Percentiles rank a stretch among this genome's conserved stretches.
Conservation (phyloP, 2,797 vertebrate species). For the Limosa lapponica region DNA sequence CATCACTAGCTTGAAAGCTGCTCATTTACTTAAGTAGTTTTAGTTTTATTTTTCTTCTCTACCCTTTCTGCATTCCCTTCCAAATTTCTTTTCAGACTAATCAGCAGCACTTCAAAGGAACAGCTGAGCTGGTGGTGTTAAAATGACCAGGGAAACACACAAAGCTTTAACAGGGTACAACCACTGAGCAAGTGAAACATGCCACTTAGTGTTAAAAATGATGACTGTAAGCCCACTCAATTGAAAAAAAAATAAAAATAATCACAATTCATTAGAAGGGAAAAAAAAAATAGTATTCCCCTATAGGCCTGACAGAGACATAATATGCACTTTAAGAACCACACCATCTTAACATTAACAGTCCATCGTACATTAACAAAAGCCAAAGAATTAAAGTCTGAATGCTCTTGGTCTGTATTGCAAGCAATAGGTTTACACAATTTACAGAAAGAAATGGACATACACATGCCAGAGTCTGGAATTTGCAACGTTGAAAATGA, state of each 20-base stretch:
- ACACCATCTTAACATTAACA: neutral
- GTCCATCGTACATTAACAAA: neutral
- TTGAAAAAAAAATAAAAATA: neutral
- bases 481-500: neutral
- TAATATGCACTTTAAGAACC: constrained; percentile 7
- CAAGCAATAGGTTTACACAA: neutral
- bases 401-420: neutral
- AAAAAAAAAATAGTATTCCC: neutral
- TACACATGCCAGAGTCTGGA: neutral
- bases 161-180: constrained; percentile 44
- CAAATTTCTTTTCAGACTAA: constrained; percentile 50
- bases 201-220: constrained; percentile 26
- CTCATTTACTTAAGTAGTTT: constrained; percentile 6
- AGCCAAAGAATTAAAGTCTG: neutral
- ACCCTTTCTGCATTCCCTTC: neutral
- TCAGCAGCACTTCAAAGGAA: constrained; percentile 48
- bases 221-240: constrained; percentile 6
- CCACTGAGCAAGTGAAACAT: constrained; percentile 30
- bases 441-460: neutral
- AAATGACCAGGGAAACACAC: constrained; percentile 41
- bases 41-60: neutral
- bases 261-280: neutral
- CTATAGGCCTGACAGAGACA: neutral
- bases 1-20: neutral
- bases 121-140: constrained; percentile 45